Evolutionary conservation across 2,888 invertebrate species (phyloP).

Genomic region (Hyposoter dolosus): DNA sequence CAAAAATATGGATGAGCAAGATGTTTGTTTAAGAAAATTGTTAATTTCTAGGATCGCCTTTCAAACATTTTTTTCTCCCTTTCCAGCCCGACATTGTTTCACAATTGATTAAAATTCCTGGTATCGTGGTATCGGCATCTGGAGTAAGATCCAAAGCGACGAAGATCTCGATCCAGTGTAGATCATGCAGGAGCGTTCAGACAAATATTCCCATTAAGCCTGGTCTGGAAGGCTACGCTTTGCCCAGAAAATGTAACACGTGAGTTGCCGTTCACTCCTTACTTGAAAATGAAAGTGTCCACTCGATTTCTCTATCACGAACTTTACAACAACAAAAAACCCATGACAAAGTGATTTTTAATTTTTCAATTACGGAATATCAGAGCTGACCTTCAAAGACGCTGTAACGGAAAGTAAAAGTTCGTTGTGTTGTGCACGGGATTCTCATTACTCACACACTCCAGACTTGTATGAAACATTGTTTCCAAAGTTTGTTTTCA

Average conservation of each 20-base stretch:
- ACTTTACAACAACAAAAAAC: no score
- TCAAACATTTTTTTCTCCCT: slow-evolving; percentile 52
- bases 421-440: no score
- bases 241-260: slow-evolving; percentile 98
- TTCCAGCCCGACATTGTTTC: slow-evolving; percentile 96
- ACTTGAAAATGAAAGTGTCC: background rate
- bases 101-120: slow-evolving; percentile 96
- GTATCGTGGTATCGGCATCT: slow-evolving; percentile 97
- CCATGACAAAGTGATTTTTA: no score
- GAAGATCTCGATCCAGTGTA: slow-evolving; percentile 97
- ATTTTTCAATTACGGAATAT: no score
- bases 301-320: background rate
- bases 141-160: slow-evolving; percentile 98
- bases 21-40: background rate
- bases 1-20: background rate
- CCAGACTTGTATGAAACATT: no score
- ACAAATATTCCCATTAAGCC: slow-evolving; percentile 96
- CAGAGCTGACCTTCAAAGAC: no score
- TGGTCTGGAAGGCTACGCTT: slow-evolving; percentile 97
- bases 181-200: slow-evolving; percentile 95
- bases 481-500: no score
- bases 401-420: no score
- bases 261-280: slow-evolving; percentile 85
- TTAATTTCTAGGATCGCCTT: background rate
- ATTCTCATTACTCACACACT: no score